These are phyloP conservation scores for Scolopax rusticola DNA, from an alignment of 2,797 vertebrate genomes.

Conservation along the genomic window DNA sequence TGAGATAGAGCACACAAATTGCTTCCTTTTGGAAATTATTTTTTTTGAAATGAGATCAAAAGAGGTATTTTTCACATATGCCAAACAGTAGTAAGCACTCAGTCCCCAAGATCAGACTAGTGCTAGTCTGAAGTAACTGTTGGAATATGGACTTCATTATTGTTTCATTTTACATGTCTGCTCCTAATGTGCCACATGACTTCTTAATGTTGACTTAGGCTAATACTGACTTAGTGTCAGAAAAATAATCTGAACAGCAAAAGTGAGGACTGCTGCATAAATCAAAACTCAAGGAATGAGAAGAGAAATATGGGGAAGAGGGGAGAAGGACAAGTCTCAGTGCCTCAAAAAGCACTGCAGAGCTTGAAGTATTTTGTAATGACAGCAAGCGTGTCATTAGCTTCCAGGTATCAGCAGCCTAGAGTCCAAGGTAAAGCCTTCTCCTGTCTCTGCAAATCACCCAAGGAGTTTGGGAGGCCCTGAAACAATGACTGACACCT, in stretches of 20 bases:
- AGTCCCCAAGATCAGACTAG: neutral
- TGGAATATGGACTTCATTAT: neutral
- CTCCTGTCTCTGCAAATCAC: neutral
- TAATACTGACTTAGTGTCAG: neutral
- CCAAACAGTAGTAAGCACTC: neutral
- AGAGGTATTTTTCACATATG: fast-evolving
- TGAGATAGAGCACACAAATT: neutral
- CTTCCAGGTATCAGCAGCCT: neutral
- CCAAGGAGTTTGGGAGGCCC: neutral
- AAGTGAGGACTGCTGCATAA: neutral
- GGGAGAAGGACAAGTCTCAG: neutral
- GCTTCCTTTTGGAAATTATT: neutral
- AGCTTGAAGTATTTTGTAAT: neutral
- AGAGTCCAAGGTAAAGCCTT: neutral
- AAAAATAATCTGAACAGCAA: neutral
- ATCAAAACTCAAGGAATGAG: neutral
- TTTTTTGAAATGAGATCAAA: neutral
- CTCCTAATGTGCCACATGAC: neutral
- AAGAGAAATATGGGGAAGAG: neutral
- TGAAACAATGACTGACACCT: neutral
- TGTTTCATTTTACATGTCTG: neutral
- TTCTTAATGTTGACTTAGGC: neutral
- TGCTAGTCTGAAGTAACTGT: neutral
- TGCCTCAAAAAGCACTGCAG: neutral
- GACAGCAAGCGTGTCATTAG: neutral